These are phyloP conservation scores for Apaloderma vittatum DNA, from an alignment of 2,113 vertebrate species.

Conservation along the genomic window DNA sequence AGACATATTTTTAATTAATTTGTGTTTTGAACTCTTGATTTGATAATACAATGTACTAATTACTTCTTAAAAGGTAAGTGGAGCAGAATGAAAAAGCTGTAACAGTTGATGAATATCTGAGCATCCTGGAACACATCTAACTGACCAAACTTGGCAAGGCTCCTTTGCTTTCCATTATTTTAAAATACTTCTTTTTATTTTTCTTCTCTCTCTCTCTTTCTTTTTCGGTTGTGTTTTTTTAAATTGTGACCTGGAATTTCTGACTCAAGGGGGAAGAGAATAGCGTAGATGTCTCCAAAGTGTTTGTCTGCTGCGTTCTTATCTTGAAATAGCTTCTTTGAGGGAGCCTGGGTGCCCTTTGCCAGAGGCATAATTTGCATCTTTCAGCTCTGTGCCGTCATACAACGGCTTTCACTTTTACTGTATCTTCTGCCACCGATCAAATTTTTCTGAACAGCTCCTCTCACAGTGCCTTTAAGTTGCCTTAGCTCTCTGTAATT, in stretches of 20 bases:
- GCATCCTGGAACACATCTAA: background rate
- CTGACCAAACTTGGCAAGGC: background rate
- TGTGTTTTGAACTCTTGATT: constrained; percentile 23
- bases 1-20: constrained; percentile 16
- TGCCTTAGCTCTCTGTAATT: constrained; percentile 52
- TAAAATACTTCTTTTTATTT: background rate
- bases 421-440: constrained; percentile 32
- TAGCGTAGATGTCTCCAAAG: constrained; percentile 3
- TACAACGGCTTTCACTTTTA: background rate
- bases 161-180: background rate
- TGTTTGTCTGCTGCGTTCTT: constrained; percentile 57
- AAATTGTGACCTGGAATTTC: constrained; percentile 53
- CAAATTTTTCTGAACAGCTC: constrained; percentile 52
- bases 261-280: background rate
- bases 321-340: constrained; percentile 71
- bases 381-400: background rate
- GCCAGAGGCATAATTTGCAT: constrained; percentile 69
- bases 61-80: background rate
- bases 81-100: constrained; percentile 9
- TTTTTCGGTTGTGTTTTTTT: background rate
- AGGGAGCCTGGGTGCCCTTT: constrained; percentile 29
- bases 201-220: background rate
- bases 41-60: constrained; percentile 12
- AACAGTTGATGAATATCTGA: background rate
- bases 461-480: constrained; percentile 1